phyloP scores from a whole-genome alignment of 2,888 invertebrate genomes.

The Folsomia candida region DNA sequence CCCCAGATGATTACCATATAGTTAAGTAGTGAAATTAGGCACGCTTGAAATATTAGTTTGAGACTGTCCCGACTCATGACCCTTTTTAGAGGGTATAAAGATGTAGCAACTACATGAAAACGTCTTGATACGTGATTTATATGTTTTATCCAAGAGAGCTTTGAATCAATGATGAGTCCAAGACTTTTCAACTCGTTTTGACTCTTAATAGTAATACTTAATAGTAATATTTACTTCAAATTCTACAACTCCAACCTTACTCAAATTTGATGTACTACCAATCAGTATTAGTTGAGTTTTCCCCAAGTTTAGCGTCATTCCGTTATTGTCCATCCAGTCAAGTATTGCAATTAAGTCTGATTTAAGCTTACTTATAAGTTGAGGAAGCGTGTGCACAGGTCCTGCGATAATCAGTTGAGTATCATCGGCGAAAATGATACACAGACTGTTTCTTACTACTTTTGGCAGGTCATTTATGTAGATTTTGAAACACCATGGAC shows the following conservation, averaged over 20 bases:
- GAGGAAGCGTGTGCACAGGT: background rate
- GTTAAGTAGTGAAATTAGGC: too few species aligned
- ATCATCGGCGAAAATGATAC: slow-evolving; percentile 31
- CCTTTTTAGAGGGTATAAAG: too few species aligned
- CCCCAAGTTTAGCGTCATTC: slow-evolving; percentile 17
- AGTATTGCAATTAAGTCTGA: background rate
- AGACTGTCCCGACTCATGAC: too few species aligned
- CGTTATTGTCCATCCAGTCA: slow-evolving; percentile 23
- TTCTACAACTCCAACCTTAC: background rate
- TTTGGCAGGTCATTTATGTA: slow-evolving; percentile 24
- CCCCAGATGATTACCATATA: too few species aligned
- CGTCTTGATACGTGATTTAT: slow-evolving; percentile 3
- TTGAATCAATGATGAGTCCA: too few species aligned
- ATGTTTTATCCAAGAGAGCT: slow-evolving; percentile 8
- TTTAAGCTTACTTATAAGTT: slow-evolving; percentile 2
- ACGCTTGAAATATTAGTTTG: too few species aligned
- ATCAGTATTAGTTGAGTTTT: slow-evolving; percentile 27
- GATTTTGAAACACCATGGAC: slow-evolving; percentile 10
- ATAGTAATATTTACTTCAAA: too few species aligned
- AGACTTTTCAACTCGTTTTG: slow-evolving; percentile 9
- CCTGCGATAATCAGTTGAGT: slow-evolving; percentile 9
- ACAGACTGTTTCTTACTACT: slow-evolving; percentile 5
- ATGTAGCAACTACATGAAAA: too few species aligned
- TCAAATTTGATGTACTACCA: background rate
- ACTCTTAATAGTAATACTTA: too few species aligned